Conservation (phyloP, 2,888 invertebrate genomes). For the Thera obeliscata region DNA sequence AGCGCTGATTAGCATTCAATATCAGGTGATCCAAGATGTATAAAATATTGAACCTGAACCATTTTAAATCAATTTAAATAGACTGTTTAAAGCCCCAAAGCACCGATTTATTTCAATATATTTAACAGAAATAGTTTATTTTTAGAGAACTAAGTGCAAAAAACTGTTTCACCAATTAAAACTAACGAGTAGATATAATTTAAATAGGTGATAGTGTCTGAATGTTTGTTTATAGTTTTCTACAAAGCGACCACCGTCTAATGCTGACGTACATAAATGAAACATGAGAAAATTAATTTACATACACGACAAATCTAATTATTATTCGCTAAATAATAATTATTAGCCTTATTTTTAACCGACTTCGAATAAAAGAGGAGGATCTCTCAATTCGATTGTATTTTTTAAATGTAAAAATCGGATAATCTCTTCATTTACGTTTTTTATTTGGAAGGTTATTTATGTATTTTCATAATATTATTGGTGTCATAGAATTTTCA, state of each 20-base stretch:
- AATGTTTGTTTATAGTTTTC: constrained; percentile 4
- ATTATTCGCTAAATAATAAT: too few species aligned
- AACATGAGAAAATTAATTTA: background rate
- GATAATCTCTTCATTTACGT: too few species aligned
- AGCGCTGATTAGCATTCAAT: too few species aligned
- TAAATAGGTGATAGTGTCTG: constrained; percentile 28
- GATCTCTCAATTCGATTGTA: too few species aligned
- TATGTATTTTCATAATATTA: too few species aligned
- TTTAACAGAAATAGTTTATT: constrained; percentile 13
- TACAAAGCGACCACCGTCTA: background rate
- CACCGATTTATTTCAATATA: background rate
- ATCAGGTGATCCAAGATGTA: too few species aligned
- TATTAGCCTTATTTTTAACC: too few species aligned
- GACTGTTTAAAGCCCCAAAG: constrained; percentile 4
- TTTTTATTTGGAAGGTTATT: too few species aligned
- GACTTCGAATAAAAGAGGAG: too few species aligned
- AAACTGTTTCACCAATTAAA: constrained; percentile 43
- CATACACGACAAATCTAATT: too few species aligned
- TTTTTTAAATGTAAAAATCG: too few species aligned
- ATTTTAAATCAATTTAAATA: constrained; percentile 11
- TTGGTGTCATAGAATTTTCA: too few species aligned
- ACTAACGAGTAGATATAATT: constrained; percentile 36
- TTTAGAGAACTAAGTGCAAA: constrained; percentile 38
- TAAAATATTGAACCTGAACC: background rate
- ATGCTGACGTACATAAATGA: background rate